Conservation (phyloP, 2,797 vertebrate species). For the Pelodytes ibericus region DNA sequence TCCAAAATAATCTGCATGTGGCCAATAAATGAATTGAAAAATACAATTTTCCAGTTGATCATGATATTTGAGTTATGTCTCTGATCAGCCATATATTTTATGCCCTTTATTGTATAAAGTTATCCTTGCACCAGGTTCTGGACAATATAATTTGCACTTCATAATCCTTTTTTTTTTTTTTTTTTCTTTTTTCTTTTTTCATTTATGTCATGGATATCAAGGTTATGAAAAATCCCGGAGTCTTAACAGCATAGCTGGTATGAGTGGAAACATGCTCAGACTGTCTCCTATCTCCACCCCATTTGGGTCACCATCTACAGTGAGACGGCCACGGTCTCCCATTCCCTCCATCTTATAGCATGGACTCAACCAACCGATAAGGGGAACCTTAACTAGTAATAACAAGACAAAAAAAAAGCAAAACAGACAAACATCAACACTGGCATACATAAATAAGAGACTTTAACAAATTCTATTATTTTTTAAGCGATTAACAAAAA, state of each 20-base stretch:
- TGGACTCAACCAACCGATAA: slow-evolving; percentile 54
- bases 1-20: too few species aligned
- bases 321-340: slow-evolving; percentile 83
- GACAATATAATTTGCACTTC: slow-evolving; percentile 39
- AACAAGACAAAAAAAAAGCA: slow-evolving; percentile 37
- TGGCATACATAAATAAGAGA: slow-evolving; percentile 54
- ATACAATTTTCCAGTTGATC: too few species aligned
- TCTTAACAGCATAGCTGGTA: slow-evolving; percentile 90
- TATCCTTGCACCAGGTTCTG: slow-evolving; percentile 37
- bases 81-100: slow-evolving; percentile 24
- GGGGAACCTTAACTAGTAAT: slow-evolving; percentile 55
- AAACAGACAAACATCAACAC: slow-evolving; percentile 42
- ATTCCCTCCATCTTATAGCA: slow-evolving; percentile 91
- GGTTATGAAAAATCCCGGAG: slow-evolving; percentile 92
- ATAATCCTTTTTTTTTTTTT: slow-evolving; percentile 53
- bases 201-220: slow-evolving; percentile 61
- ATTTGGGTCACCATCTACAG: slow-evolving; percentile 82
- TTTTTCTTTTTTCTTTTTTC: slow-evolving; percentile 51
- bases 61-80: slow-evolving; percentile 14
- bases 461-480: slow-evolving; percentile 54
- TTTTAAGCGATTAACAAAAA: slow-evolving; percentile 53
- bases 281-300: slow-evolving; percentile 84
- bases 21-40: too few species aligned
- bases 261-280: slow-evolving; percentile 83
- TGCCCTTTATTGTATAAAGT: slow-evolving; percentile 46